Conservation (phyloP, 2,888 invertebrate species). For the Agrilus mali region DNA sequence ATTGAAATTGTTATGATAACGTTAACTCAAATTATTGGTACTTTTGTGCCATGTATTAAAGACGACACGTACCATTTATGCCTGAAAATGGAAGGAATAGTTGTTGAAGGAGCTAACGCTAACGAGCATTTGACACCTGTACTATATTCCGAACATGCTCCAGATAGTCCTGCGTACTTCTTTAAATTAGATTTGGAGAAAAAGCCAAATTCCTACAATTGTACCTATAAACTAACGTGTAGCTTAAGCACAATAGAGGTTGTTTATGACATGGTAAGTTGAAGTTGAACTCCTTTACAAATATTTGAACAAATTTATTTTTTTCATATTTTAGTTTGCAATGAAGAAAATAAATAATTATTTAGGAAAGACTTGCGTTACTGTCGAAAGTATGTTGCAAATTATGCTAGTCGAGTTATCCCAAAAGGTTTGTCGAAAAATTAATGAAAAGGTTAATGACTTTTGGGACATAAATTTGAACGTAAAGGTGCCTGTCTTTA, state of each 20-base stretch:
- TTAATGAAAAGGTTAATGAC: slow-evolving; percentile 21
- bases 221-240: slow-evolving; percentile 54
- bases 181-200: slow-evolving; percentile 64
- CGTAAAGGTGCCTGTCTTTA: slow-evolving; percentile 61
- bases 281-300: not conserved
- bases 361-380: slow-evolving; percentile 33
- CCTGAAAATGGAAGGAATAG: slow-evolving; percentile 54
- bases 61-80: slow-evolving; percentile 20
- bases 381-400: slow-evolving; percentile 5
- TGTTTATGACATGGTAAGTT: slow-evolving; percentile 60
- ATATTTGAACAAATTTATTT: not conserved
- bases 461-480: slow-evolving; percentile 51
- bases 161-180: slow-evolving; percentile 54
- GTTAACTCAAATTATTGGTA: slow-evolving; percentile 49
- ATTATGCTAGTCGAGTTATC: slow-evolving; percentile 5
- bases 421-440: slow-evolving; percentile 13
- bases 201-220: slow-evolving; percentile 50
- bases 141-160: slow-evolving; percentile 47
- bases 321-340: slow-evolving; percentile 49
- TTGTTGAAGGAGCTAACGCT: slow-evolving; percentile 59
- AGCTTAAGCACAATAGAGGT: slow-evolving; percentile 63
- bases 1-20: slow-evolving; percentile 61
- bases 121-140: slow-evolving; percentile 63
- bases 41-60: slow-evolving; percentile 23
- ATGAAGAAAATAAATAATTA: slow-evolving; percentile 59